Evolutionary conservation across 2,888 invertebrate species (phyloP).

Genomic region (Anodontia alba): DNA sequence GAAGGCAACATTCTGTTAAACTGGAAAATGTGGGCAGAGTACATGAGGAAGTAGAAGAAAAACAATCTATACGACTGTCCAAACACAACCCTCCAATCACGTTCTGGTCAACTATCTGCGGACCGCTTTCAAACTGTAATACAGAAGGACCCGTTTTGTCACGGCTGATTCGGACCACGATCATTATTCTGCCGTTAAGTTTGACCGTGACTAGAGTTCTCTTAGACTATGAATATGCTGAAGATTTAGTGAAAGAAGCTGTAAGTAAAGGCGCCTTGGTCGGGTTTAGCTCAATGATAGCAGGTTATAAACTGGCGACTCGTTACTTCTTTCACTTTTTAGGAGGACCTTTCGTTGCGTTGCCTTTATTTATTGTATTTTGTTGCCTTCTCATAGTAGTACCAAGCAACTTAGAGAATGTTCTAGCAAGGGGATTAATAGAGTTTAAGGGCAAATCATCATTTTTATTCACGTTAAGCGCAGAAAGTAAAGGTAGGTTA

Average conservation of each 20-base stretch:
- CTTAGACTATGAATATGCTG: constrained; percentile 29
- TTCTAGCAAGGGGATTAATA: constrained; percentile 25
- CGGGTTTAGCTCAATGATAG: constrained; percentile 45
- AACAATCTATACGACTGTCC: not conserved
- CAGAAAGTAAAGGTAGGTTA: constrained; percentile 15
- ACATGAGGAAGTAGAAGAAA: not conserved
- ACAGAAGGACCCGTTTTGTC: constrained; percentile 4
- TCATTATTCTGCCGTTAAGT: constrained; percentile 28
- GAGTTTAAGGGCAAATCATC: not conserved
- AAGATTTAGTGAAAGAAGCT: constrained; percentile 21
- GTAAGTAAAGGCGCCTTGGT: constrained; percentile 38
- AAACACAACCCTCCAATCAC: constrained; percentile 25
- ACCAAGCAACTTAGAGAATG: constrained; percentile 28
- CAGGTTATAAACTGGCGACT: constrained; percentile 16
- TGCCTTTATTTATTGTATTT: constrained; percentile 32
- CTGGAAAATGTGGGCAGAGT: not conserved
- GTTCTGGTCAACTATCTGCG: constrained; percentile 26
- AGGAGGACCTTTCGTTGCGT: constrained; percentile 34
- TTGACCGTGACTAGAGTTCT: constrained; percentile 18
- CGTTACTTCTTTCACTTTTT: constrained; percentile 27
- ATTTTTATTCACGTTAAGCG: constrained; percentile 15
- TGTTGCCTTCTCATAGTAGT: constrained; percentile 24
- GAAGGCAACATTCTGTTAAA: not conserved
- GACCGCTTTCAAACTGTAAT: constrained; percentile 13
- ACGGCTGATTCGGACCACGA: not conserved